These are phyloP conservation scores for Apteryx owenii DNA, from an alignment of 2,113 vertebrate genomes.

Conservation along the genomic window DNA sequence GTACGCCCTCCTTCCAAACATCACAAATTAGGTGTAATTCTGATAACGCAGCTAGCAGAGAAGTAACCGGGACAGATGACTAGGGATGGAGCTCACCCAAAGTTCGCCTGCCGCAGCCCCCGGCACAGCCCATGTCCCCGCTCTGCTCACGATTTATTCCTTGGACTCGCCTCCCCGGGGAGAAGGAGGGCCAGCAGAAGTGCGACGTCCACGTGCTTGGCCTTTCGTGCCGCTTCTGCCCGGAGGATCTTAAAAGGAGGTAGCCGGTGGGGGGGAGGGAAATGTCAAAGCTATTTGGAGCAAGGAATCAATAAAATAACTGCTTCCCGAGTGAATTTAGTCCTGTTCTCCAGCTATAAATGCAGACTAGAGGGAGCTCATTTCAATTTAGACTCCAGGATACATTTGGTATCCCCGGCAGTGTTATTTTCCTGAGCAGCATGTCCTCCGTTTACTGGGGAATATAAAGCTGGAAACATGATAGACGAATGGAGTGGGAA, in stretches of 20 bases:
- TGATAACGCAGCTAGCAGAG: background rate
- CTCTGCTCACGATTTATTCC: background rate
- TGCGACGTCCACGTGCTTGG: background rate
- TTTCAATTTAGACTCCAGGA: background rate
- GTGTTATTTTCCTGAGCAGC: background rate
- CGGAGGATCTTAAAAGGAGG: background rate
- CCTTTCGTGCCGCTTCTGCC: background rate
- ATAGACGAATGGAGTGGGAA: background rate
- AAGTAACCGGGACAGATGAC: background rate
- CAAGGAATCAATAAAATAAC: background rate
- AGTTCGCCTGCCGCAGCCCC: background rate
- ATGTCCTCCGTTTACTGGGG: background rate
- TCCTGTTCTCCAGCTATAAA: background rate
- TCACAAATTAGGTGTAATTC: rapidly evolving
- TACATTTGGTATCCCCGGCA: background rate
- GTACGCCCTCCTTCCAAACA: background rate
- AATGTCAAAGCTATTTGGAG: background rate
- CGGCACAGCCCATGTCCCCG: rapidly evolving
- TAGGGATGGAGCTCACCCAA: background rate
- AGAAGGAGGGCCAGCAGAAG: background rate
- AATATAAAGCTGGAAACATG: background rate
- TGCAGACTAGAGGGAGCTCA: background rate
- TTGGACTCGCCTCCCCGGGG: background rate
- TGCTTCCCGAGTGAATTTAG: background rate
- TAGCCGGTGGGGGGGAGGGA: background rate